Evolutionary conservation across 2,888 invertebrate genomes (phyloP).

Genomic region (Hydraecia micacea): DNA sequence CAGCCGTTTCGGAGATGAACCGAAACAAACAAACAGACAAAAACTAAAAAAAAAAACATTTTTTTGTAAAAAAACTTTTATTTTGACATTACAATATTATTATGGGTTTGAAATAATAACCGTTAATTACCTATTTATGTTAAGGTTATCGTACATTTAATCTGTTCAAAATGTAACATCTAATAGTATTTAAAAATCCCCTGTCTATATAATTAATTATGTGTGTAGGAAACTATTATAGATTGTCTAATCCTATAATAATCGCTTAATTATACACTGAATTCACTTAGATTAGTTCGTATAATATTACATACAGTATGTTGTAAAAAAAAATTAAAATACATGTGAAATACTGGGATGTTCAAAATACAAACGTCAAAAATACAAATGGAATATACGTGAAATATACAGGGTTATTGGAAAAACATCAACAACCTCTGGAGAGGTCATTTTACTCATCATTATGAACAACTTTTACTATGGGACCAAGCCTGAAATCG

Average conservation of each 20-base stretch:
- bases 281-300: not conserved
- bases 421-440: too few relatives aligned
- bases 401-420: too few relatives aligned
- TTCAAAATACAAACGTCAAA: conserved; percentile 1
- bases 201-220: not conserved
- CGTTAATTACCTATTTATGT: conserved; percentile 25
- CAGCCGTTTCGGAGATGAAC: too few relatives aligned
- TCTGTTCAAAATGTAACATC: conserved; percentile 2
- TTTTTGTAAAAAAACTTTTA: too few relatives aligned
- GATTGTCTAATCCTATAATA: conserved; percentile 19
- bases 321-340: not conserved
- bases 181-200: not conserved
- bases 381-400: not conserved
- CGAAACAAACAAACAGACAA: too few relatives aligned
- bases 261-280: not conserved
- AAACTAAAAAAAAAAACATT: too few relatives aligned
- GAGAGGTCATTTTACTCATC: too few relatives aligned
- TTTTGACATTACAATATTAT: too few relatives aligned
- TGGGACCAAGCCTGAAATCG: too few relatives aligned
- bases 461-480: too few relatives aligned
- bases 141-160: conserved; percentile 1
- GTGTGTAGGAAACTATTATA: conserved; percentile 8
- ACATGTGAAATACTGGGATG: not conserved
- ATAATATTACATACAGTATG: conserved; percentile 7
- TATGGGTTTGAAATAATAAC: not conserved